Evolutionary conservation across 2,888 invertebrate genomes (phyloP), one percentile per base, ranked within the genome.

Genomic region (Himalopsyche anomala): DNA sequence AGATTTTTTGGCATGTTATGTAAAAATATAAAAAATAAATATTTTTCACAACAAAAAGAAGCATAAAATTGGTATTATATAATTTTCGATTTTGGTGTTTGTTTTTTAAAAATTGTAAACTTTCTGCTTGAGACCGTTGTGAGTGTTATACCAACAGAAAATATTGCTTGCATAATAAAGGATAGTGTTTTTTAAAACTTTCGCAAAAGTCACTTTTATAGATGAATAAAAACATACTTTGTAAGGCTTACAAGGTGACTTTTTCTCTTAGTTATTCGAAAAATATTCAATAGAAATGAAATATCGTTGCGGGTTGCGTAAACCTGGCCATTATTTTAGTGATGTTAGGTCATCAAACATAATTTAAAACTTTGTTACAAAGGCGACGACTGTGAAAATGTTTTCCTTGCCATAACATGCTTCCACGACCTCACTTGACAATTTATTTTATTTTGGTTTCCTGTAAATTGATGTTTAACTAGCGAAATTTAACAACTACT

Each of bases 251-350:
- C 15, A 38, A 38, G 5, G 5, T 74, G 74, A 38, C 5, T 74
- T 69, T 69, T 38, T 74, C 38, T 28, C 69, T 74, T 69, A 45
- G 9, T 45, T 51, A 51, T 51, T 15, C 15, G 28, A 36, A 74
- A 74, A 74, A 36, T 74, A 74, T 74, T 74, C 74, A 74, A 36
- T 28, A 38, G 28, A 12, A 38, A 74, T 74, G 38, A 74, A 74
- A 74, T 36, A 74, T 74, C 15, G 74, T 36, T 38, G 74, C 74
- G 6, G 38, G 38, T 15, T 36, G 15, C 15, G 28, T 74, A 36
- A 74, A 74, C 74, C 11, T 74, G 36, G 28, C 74, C 74, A 74
- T 74, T 74, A 74, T 74, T 74, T 74, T 36, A 74, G 15, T 36
- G 36, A 36, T 74, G 36, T 74, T 12, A 74, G 36, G 74, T 74